Base-by-base conservation (phyloP, 2,113 vertebrate species). In the Garra rufa region DNA sequence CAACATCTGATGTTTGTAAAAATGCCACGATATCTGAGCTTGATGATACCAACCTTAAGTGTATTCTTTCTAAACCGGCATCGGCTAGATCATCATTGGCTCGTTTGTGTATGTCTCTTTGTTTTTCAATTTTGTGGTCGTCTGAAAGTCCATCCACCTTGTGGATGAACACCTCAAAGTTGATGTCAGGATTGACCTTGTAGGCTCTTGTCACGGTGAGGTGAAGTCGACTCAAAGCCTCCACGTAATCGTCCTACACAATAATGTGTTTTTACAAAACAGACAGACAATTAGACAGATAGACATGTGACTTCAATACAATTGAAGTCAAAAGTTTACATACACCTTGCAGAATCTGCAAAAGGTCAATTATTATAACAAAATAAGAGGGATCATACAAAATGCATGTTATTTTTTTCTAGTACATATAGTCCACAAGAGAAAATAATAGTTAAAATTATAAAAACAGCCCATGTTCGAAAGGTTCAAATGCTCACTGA, bases 151-250 rank as follows among this genome's bases (percentile, higher is more conserved):
- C 97, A 77, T 98, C 97, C 75, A 98, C 97, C 94, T 98, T 98
- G 91, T 98, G 97, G 88, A 98, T 98, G 90, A 98, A 98, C 81
- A 98, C 96, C 92, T 98, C 97, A 6, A 98, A 98, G 93, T 97
- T 97, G 91, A 98, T 98, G 87, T 97, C 96, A 0, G 96, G 96
- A 88, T 98, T 98, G 80, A 98, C 97, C 90, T 97, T 97, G 92
- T 98, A 97, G 88, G 97, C 97, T 82, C 97, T 93, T 88, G 97
- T 97, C 85, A 97, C 97, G 0, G 97, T 98, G 82, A 98, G 96
- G 88, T 98, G 97, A 46, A 98, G 93, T 79, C 97, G 94, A 86
- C 94, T 95, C 87, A 98, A 92, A 5, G 97, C 97, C 89, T 98
- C 97, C 95, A 97, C 96, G 69, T 98, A 98, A 87, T 98, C 97